Base-by-base conservation (phyloP, 2,888 invertebrate species). In the Coenonympha glycerion region DNA sequence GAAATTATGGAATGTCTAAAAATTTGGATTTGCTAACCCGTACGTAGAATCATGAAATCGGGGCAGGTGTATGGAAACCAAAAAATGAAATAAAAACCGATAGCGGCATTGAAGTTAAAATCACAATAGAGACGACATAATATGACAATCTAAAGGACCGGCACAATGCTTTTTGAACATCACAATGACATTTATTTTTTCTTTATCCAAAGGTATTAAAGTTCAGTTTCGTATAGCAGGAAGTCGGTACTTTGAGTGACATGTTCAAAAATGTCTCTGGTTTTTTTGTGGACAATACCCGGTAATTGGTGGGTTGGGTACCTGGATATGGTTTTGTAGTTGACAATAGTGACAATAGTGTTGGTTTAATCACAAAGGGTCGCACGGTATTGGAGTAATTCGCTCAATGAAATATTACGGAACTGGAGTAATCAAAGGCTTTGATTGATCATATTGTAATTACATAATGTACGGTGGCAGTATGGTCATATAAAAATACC, bases 271-370 rank as follows among this genome's bases (percentile, higher is more conserved):
- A 81, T 85, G 86, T 87, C 86, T 76, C 85, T 72, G 71, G 79
- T 76, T 77, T 65, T 82, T 85, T 79, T 79, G n/a, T n/a, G 64
- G 69, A 86, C 83, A 86, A 86, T 86, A 66, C 69, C 58, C 62
- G 31, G 79, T 87, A 87, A 87, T 87, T 87, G 87, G 86, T 87
- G 85, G 87, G 87, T 81, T 80, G 82, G 86, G 79, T 87, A 87
- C 87, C 87, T 87, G 87, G 86, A 79, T 69, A 68, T 62, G 74
- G 80, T 77, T 78, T 86, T 85, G 85, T 86, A 63, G 66, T 42
- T 54, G 51, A 66, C 64, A 66, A 66, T 63, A 53, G 60, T 54
- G 51, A 66, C 64, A 66, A 66, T 63, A 53, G 60, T 60, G 55
- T 61, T 60, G 62, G 65, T 60, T 61, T 55, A 55, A 63, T 59